phyloP scores from a whole-genome alignment of 2,797 vertebrate species.

The Oryzias sinensis region DNA sequence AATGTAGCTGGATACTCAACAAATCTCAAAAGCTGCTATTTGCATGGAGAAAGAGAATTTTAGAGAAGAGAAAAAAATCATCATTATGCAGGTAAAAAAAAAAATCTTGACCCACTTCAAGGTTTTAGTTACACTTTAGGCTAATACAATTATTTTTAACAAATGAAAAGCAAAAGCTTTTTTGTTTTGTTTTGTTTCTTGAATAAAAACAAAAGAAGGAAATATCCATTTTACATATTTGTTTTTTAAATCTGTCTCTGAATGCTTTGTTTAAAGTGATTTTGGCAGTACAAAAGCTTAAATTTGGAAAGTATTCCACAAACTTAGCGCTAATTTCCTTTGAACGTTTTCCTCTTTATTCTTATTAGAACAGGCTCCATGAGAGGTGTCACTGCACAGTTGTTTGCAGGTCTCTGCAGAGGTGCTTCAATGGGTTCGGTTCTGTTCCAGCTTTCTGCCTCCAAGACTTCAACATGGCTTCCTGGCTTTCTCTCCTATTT shows the following conservation, averaged over 20 bases:
- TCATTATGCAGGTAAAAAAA: too few species aligned
- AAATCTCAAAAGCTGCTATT: constrained; percentile 1
- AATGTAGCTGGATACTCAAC: not conserved
- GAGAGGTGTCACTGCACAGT: not conserved
- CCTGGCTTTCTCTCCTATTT: not conserved
- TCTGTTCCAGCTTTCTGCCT: not conserved
- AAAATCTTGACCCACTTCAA: too few species aligned
- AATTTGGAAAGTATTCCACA: not conserved
- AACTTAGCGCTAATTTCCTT: not conserved
- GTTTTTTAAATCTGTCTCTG: too few species aligned
- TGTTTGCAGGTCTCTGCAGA: not conserved
- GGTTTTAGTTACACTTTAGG: too few species aligned
- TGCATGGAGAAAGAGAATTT: not conserved
- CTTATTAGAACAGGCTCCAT: not conserved
- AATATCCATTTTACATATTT: not conserved
- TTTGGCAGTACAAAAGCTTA: not conserved
- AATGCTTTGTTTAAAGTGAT: not conserved
- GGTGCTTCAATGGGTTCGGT: not conserved
- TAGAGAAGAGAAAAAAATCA: too few species aligned
- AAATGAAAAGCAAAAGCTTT: not conserved
- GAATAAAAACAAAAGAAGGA: not conserved
- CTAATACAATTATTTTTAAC: not conserved
- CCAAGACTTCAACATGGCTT: not conserved
- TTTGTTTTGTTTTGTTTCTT: not conserved
- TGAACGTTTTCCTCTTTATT: not conserved